Evolutionary conservation across 1,140 invertebrate species (phyloP).

Genomic region (Sminthurinus signatus): DNA sequence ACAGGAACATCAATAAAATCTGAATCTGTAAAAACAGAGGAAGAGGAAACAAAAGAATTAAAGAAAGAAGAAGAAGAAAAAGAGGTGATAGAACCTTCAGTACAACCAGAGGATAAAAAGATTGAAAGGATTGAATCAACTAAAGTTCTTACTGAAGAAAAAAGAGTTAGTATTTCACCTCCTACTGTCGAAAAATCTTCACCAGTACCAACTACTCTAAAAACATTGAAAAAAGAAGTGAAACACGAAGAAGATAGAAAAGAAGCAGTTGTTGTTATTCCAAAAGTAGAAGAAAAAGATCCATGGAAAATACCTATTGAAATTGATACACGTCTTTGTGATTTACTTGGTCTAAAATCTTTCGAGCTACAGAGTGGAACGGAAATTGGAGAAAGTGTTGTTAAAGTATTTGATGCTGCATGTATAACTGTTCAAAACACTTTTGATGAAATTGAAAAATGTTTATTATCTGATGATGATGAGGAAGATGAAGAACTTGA

Average conservation of each 20-base stretch:
- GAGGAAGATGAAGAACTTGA: neutral
- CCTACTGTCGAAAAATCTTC: neutral
- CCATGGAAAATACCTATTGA: neutral
- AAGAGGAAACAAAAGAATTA: neutral
- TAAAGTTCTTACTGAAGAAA: neutral
- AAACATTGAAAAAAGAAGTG: neutral
- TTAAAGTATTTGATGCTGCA: slow-evolving; percentile 2
- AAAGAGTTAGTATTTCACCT: neutral
- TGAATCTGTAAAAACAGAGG: neutral
- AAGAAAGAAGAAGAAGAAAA: neutral
- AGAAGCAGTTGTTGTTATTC: neutral
- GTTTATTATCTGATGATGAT: neutral
- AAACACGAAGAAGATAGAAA: neutral
- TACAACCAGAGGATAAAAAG: neutral
- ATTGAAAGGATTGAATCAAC: neutral
- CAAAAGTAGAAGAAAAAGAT: neutral
- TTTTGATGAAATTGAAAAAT: slow-evolving; percentile 14
- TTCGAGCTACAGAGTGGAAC: neutral
- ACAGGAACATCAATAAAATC: neutral
- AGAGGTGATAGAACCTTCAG: neutral
- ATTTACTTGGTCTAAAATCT: slow-evolving; percentile 1
- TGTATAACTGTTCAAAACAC: slow-evolving; percentile 1
- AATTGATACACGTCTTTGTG: neutral
- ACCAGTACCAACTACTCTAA: neutral
- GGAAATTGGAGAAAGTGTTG: neutral